Base-by-base conservation (phyloP, 2,113 vertebrate species). In the Rhodinocichla rosea region DNA sequence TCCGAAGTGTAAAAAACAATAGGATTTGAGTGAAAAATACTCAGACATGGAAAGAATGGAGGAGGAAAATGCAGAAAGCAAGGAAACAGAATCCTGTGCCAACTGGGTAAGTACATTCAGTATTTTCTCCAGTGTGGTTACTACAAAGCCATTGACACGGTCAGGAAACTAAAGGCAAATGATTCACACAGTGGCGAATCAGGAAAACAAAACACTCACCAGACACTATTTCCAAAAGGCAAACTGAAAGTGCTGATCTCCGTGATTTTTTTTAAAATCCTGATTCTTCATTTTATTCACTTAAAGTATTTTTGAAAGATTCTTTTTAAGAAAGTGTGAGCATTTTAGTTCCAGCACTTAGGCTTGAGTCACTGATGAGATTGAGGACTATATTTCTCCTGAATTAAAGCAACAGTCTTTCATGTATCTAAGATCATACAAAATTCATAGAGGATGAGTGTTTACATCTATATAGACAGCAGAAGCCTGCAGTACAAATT, bases 241-340 rank as follows among this genome's bases (percentile, higher is more conserved):
- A 91, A 82, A 87, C 7, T 52, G 19, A 62, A 85, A 47, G 20
- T 62, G 55, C 33, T 81, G 42, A 47, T 73, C 28, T 65, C 11
- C 0, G 0, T 33, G 16, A 11, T 27, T 20, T 30, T 65, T 32
- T 26, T 7, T 1, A 1, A 53, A 40, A 70, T 24, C n/a, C 33
- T 3, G 3, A 30, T 23, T 71, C 30, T 39, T 68, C 27, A 45
- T 40, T 64, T 82, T 52, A 59, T 12, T 63, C 27, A 78, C 33
- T 50, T 40, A 23, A 75, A 84, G 10, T 15, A 53, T 69, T 83
- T 62, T 1, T 15, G 27, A 65, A 82, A 79, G 8, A 83, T 17
- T 53, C 7, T 26, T 69, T 10, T 35, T 37, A 45, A 83, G 20
- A 64, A 82, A 75, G 24, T 28, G 27, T 12, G n/a, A 75, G 30